Conservation (phyloP, 2,888 invertebrate species). For the Physocephala rufipes region DNA sequence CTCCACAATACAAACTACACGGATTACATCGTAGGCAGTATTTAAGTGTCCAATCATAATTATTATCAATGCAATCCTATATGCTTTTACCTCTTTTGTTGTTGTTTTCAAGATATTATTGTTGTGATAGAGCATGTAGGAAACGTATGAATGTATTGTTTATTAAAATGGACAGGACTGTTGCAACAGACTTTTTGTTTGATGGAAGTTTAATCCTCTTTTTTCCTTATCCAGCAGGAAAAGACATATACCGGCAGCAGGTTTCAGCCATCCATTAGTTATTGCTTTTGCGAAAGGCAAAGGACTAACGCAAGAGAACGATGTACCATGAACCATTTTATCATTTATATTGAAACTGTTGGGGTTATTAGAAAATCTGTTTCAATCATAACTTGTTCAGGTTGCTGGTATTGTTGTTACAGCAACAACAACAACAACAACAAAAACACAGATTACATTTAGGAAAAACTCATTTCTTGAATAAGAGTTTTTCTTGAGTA, state of each 20-base stretch:
- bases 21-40: too few species aligned
- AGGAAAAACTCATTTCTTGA: slow-evolving; percentile 6
- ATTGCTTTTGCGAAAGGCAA: not conserved
- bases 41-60: slow-evolving; percentile 17
- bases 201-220: not conserved
- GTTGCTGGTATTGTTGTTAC: not conserved
- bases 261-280: not conserved
- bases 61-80: not conserved
- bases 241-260: too few species aligned
- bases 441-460: not conserved
- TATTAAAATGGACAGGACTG: slow-evolving; percentile 10
- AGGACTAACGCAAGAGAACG: not conserved
- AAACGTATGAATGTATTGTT: slow-evolving; percentile 19
- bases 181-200: not conserved
- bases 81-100: not conserved
- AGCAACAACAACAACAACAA: not conserved
- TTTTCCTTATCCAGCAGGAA: not conserved
- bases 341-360: not conserved
- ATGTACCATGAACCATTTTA: not conserved
- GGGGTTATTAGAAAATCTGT: slow-evolving; percentile 8
- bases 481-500: too few species aligned
- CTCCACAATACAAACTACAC: too few species aligned
- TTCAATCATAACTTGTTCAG: not conserved
- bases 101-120: too few species aligned
- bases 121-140: not conserved